Percentiles rank a stretch among this genome's conserved stretches.
Conservation (phyloP, 2,113 vertebrate species). For the Malaclemys terrapin region DNA sequence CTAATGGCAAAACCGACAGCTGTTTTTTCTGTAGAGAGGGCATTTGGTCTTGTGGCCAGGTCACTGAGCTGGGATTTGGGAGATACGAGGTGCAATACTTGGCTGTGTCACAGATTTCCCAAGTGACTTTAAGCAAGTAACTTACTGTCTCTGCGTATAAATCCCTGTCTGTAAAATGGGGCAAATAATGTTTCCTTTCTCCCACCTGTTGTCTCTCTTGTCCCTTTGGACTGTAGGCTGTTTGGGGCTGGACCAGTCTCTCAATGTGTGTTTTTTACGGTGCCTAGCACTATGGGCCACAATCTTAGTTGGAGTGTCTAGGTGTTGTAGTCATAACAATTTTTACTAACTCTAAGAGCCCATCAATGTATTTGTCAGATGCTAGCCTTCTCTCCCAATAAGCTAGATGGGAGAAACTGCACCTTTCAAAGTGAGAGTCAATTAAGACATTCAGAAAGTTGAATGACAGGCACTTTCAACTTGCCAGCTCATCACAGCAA, state of each 20-base stretch:
- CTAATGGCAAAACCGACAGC: not conserved
- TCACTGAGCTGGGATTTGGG: not conserved
- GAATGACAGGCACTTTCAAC: not conserved
- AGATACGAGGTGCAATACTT: not conserved
- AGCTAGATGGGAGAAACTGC: not conserved
- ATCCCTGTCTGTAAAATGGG: fast-evolving
- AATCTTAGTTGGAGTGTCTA: not conserved
- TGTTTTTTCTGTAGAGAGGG: not conserved
- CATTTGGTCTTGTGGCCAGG: not conserved
- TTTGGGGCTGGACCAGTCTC: not conserved
- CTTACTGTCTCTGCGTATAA: not conserved
- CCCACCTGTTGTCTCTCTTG: not conserved
- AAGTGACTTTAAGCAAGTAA: fast-evolving
- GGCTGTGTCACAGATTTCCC: not conserved
- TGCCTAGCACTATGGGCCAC: not conserved
- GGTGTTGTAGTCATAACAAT: not conserved
- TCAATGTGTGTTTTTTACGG: not conserved
- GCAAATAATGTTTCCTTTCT: not conserved
- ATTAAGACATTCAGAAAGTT: not conserved
- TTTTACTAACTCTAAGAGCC: not conserved
- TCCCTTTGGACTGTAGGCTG: not conserved
- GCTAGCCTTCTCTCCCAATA: not conserved
- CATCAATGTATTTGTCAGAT: not conserved
- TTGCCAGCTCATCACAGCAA: not conserved
- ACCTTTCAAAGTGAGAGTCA: not conserved